Evolutionary conservation across 1,140 invertebrate species (phyloP).

Genomic region (Drosophila ogumai): DNA sequence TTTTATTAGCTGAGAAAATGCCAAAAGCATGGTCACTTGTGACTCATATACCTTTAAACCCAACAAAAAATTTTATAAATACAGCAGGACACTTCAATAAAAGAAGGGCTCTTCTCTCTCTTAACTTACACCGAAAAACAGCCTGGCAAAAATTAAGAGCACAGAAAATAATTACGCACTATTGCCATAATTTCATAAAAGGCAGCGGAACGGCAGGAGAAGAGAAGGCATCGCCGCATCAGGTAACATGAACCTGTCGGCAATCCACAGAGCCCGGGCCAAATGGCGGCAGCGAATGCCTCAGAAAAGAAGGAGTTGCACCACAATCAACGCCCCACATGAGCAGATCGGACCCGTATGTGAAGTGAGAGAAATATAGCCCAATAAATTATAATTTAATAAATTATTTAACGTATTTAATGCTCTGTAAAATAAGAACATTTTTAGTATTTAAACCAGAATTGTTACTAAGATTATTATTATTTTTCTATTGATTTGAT

Average conservation of each 20-base stretch:
- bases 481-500: neutral
- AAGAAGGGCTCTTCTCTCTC: conserved; percentile 33
- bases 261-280: conserved; percentile 50
- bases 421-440: neutral
- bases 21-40: neutral
- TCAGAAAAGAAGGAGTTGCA: conserved; percentile 75
- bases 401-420: neutral
- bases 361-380: conserved; percentile 14
- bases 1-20: neutral
- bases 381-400: neutral
- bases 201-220: conserved; percentile 35
- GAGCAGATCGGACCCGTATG: conserved; percentile 33
- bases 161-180: conserved; percentile 84
- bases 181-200: conserved; percentile 81
- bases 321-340: conserved; percentile 80
- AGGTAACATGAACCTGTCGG: conserved; percentile 81
- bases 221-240: conserved; percentile 31
- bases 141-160: conserved; percentile 74
- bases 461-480: neutral
- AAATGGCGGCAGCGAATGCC: conserved; percentile 32
- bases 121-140: conserved; percentile 20
- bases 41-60: neutral
- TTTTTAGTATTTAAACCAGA: neutral
- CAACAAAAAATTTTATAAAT: conserved; percentile 14
- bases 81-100: conserved; percentile 67